phyloP scores from a whole-genome alignment of 2,113 vertebrate species.

The Nyctibius bracteatus region DNA sequence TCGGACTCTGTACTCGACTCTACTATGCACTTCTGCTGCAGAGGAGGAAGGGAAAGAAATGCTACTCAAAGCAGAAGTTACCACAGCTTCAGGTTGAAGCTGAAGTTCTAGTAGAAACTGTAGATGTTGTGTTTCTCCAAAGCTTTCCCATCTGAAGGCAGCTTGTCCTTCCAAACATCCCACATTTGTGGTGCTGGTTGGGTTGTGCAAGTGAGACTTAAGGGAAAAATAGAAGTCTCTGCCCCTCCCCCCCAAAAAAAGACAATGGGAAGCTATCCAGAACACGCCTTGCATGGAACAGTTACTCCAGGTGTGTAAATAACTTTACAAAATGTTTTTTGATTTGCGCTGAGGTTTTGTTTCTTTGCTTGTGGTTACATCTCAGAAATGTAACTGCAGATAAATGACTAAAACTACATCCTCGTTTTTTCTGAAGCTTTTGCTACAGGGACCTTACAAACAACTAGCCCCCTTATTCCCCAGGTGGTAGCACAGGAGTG shows the following conservation, averaged over 20 bases:
- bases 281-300: neutral
- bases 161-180: neutral
- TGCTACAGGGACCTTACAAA: neutral
- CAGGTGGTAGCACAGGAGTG: neutral
- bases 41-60: neutral
- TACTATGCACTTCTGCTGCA: constrained; percentile 72
- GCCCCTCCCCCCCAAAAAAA: neutral
- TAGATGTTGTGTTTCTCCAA: neutral
- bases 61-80: neutral
- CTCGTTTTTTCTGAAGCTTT: neutral
- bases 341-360: neutral
- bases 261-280: neutral
- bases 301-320: neutral
- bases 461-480: neutral
- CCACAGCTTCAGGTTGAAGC: neutral
- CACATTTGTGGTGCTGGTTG: neutral
- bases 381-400: neutral
- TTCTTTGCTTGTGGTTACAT: neutral
- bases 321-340: neutral
- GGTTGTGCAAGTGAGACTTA: neutral
- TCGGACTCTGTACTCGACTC: constrained; percentile 84
- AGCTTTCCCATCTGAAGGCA: neutral
- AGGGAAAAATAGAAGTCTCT: neutral
- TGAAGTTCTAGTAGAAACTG: neutral
- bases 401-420: neutral